Conservation (phyloP, 92 coral and sea anemone genomes). For the Parazoanthus swiftii region DNA sequence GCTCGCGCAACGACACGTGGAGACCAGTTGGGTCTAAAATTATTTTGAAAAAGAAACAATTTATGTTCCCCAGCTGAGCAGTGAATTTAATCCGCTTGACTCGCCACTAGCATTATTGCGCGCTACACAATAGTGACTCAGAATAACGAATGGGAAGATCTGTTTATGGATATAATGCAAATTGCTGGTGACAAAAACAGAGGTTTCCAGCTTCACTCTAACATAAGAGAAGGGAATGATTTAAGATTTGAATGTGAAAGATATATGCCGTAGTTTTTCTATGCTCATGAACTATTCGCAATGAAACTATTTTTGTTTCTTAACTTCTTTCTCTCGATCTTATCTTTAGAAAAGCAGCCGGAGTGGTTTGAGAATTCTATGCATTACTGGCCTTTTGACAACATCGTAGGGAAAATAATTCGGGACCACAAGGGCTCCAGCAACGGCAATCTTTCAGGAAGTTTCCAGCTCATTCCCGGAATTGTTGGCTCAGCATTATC, state of each 20-base stretch:
- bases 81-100: not conserved
- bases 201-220: too few species aligned
- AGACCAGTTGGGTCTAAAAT: constrained; percentile 8
- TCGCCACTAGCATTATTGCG: not conserved
- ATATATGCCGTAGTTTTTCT: not conserved
- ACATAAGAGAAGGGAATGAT: not conserved
- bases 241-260: not conserved
- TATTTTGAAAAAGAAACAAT: constrained; percentile 15
- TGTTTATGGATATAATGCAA: not conserved
- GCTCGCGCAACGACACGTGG: constrained; percentile 15
- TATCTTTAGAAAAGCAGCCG: constrained; percentile 64
- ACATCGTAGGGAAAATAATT: constrained; percentile 42
- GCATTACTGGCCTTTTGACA: constrained; percentile 92
- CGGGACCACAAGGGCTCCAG: constrained; percentile 64
- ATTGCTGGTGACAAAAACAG: not conserved
- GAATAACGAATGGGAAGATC: not conserved
- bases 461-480: constrained; percentile 64
- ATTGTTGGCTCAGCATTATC: constrained; percentile 88
- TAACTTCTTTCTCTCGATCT: constrained; percentile 54
- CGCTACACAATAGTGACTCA: not conserved
- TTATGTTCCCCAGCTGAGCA: constrained; percentile 19
- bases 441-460: constrained; percentile 67
- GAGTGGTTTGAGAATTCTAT: constrained; percentile 79
- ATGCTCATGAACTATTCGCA: not conserved
- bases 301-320: constrained; percentile 58